A percentile compares a stretch with the other conserved stretches of the same genome.
Conservation (phyloP, 2,113 vertebrate genomes). For the Dipodomys merriami region DNA sequence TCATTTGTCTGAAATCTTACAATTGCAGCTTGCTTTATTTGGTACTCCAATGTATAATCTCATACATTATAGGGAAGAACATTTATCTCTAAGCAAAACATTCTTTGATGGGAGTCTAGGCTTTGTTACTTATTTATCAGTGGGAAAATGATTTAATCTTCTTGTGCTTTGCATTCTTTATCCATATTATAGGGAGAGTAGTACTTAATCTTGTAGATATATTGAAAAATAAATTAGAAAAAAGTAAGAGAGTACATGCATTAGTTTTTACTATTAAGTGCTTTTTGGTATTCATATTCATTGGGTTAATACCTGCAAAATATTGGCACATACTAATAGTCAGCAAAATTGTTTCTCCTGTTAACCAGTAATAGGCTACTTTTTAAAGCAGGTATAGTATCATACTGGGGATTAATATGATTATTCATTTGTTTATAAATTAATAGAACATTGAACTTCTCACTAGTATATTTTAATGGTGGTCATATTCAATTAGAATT, state of each 20-base stretch:
- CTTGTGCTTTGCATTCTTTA: not conserved
- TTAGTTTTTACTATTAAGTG: not conserved
- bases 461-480: not conserved
- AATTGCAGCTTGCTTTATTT: not conserved
- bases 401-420: not conserved
- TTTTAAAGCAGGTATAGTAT: not conserved
- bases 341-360: not conserved
- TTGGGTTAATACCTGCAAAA: not conserved
- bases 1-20: not conserved
- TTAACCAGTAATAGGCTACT: not conserved
- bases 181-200: not conserved
- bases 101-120: not conserved
- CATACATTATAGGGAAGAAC: not conserved
- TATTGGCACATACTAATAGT: not conserved
- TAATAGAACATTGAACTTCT: not conserved
- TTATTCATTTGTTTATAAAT: not conserved
- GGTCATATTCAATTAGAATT: not conserved
- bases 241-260: not conserved
- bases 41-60: not conserved
- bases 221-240: not conserved
- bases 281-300: not conserved
- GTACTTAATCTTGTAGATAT: not conserved
- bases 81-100: not conserved
- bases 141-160: not conserved
- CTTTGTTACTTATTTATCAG: not conserved